These are phyloP conservation scores for Agrenia bidenticulata DNA, from an alignment of 2,888 invertebrate genomes.

Conservation along the genomic window DNA sequence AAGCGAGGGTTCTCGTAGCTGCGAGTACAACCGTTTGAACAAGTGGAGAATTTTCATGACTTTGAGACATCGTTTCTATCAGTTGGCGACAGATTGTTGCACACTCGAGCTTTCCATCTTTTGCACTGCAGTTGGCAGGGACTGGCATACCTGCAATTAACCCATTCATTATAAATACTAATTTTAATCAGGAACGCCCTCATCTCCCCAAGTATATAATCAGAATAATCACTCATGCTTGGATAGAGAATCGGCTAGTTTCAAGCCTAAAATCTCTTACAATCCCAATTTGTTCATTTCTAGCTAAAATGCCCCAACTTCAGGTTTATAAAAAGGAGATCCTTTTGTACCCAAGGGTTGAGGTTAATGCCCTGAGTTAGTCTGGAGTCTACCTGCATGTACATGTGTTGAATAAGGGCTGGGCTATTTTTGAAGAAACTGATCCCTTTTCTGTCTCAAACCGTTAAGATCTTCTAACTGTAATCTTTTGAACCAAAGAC, in stretches of 20 bases:
- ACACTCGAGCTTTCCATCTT: constrained; percentile 45
- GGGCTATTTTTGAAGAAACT: neutral
- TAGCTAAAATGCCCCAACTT: too few relatives aligned
- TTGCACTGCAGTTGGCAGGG: constrained; percentile 47
- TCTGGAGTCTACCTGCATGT: too few relatives aligned
- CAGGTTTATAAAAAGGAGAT: too few relatives aligned
- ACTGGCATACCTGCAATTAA: constrained; percentile 47
- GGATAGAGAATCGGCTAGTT: too few relatives aligned
- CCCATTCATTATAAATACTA: too few relatives aligned
- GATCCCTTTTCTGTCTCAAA: neutral
- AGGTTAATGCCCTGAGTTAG: neutral
- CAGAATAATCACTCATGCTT: too few relatives aligned
- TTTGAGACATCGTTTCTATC: constrained; percentile 51
- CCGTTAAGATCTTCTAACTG: neutral
- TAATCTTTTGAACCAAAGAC: neutral
- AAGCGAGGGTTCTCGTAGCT: constrained; percentile 49
- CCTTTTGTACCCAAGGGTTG: too few relatives aligned
- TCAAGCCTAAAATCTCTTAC: too few relatives aligned
- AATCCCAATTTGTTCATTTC: too few relatives aligned
- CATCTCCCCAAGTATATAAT: too few relatives aligned
- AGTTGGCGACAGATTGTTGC: constrained; percentile 49
- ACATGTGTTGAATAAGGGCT: neutral
- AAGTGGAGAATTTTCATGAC: constrained; percentile 46
- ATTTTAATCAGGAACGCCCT: too few relatives aligned
- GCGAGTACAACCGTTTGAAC: constrained; percentile 51